Evolutionary conservation across 1,140 invertebrate species (phyloP).

Genomic region (Drosophila arizonae): DNA sequence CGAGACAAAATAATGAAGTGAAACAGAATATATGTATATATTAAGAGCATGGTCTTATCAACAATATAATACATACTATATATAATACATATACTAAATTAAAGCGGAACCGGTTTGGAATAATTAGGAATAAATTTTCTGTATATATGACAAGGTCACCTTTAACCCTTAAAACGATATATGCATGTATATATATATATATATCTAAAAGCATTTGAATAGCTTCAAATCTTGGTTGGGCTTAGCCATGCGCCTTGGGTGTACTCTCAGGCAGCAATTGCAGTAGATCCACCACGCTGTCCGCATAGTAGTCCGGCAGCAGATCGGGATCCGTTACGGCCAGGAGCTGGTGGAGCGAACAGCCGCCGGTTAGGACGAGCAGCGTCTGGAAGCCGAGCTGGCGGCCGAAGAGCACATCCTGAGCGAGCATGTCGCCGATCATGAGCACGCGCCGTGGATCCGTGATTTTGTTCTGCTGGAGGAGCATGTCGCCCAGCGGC

Average conservation of each 20-base stretch:
- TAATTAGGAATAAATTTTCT: neutral
- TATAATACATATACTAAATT: too few relatives aligned
- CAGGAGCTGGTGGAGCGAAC: constrained; percentile 72
- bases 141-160: neutral
- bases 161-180: neutral
- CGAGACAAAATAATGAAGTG: too few relatives aligned
- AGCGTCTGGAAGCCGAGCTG: constrained; percentile 84
- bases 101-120: too few relatives aligned
- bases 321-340: constrained; percentile 34
- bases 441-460: constrained; percentile 85
- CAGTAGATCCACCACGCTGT: constrained; percentile 68
- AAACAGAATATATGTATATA: too few relatives aligned
- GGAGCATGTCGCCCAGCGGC: constrained; percentile 82
- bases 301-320: constrained; percentile 84
- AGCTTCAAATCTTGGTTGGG: neutral
- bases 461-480: constrained; percentile 81
- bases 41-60: too few relatives aligned
- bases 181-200: too few relatives aligned
- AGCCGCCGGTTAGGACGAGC: constrained; percentile 83
- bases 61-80: too few relatives aligned
- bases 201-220: too few relatives aligned
- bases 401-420: constrained; percentile 85
- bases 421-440: constrained; percentile 86
- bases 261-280: constrained; percentile 26
- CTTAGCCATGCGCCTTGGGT: constrained; percentile 55